Evolutionary conservation across 2,113 vertebrate genomes (phyloP).

Genomic region (Eurypyga helias): DNA sequence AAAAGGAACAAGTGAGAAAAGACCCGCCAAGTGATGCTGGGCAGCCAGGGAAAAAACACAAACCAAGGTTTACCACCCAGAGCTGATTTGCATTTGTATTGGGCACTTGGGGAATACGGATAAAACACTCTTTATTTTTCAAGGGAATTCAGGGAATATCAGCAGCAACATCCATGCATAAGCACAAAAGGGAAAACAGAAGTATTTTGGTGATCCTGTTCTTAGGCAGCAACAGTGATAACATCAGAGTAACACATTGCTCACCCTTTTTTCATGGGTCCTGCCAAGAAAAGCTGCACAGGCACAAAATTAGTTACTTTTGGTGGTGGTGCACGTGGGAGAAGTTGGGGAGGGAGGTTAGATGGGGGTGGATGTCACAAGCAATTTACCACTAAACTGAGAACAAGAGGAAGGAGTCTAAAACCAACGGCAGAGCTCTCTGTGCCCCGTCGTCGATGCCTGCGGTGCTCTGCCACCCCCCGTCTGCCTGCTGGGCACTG

Average conservation of each 20-base stretch:
- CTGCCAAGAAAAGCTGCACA: not conserved
- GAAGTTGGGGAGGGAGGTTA: not conserved
- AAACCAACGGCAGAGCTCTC: not conserved
- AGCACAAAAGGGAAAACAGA: slow-evolving; percentile 41
- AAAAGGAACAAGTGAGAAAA: slow-evolving; percentile 3
- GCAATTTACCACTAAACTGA: not conserved
- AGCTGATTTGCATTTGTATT: slow-evolving; percentile 76
- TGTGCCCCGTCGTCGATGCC: not conserved
- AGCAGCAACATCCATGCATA: slow-evolving; percentile 48
- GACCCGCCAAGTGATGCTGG: not conserved
- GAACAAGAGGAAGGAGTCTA: not conserved
- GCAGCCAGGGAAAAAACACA: not conserved
- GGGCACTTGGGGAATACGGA: slow-evolving; percentile 55
- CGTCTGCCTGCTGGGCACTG: not conserved
- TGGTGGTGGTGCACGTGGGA: not conserved
- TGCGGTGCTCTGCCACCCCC: not conserved
- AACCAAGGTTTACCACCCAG: not conserved
- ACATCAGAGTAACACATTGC: not conserved
- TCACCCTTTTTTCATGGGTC: not conserved
- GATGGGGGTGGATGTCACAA: not conserved
- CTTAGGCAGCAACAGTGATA: not conserved
- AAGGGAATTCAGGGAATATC: slow-evolving; percentile 61
- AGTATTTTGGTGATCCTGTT: not conserved
- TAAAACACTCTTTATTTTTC: slow-evolving; percentile 66
- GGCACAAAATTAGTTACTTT: not conserved